A percentile compares a stretch with the other conserved stretches of the same genome.
phyloP scores from a whole-genome alignment of 2,113 vertebrate species.

The Antechinus flavipes region DNA sequence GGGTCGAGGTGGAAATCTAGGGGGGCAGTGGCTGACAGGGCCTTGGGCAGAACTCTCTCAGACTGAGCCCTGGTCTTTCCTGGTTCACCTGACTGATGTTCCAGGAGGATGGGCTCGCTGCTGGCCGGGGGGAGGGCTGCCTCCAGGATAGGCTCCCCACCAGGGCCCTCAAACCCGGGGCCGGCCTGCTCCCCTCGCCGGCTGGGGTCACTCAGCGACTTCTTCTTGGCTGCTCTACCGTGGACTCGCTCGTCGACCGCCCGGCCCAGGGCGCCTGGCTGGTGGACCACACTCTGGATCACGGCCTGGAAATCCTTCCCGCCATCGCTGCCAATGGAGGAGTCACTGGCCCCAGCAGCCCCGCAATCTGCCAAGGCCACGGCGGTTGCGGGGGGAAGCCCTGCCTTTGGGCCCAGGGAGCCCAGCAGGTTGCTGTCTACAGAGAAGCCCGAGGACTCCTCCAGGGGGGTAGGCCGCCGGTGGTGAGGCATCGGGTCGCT shows the following conservation, averaged over 20 bases:
- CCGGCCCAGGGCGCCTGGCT: slow-evolving; percentile 92
- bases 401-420: slow-evolving; percentile 88
- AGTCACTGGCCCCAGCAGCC: slow-evolving; percentile 89
- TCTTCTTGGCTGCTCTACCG: slow-evolving; percentile 96
- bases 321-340: slow-evolving; percentile 93
- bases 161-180: slow-evolving; percentile 84
- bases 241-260: slow-evolving; percentile 91
- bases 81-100: slow-evolving; percentile 84
- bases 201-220: slow-evolving; percentile 98
- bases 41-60: slow-evolving; percentile 78
- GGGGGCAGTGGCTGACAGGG: slow-evolving; percentile 48
- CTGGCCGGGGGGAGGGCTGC: slow-evolving; percentile 92
- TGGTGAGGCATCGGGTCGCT: slow-evolving; percentile 98
- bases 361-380: slow-evolving; percentile 86
- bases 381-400: slow-evolving; percentile 81
- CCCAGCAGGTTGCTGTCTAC: slow-evolving; percentile 96
- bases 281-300: slow-evolving; percentile 94
- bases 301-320: slow-evolving; percentile 92
- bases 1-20: slow-evolving; percentile 88
- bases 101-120: slow-evolving; percentile 95
- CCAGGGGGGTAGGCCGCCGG: slow-evolving; percentile 82
- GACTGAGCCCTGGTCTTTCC: slow-evolving; percentile 83
- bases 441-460: slow-evolving; percentile 92
- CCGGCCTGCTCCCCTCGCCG: slow-evolving; percentile 88
- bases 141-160: slow-evolving; percentile 91